Evolutionary conservation across 2,888 invertebrate genomes (phyloP).

Genomic region (Chesias legatella): DNA sequence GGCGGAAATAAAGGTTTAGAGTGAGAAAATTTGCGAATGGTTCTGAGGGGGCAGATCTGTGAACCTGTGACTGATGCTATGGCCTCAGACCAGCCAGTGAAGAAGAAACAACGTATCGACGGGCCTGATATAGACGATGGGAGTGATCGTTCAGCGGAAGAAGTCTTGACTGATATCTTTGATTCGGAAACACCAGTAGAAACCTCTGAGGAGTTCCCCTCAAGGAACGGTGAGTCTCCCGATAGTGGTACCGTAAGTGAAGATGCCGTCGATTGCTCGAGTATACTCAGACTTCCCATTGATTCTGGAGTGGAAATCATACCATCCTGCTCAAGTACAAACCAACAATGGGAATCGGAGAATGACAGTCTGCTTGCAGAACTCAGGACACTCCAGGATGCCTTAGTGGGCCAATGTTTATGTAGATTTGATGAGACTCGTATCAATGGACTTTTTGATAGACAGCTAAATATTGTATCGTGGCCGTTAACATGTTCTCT

Average conservation of each 20-base stretch:
- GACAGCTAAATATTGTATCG: slow-evolving; percentile 73
- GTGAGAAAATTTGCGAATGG: slow-evolving; percentile 66
- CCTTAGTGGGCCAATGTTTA: slow-evolving; percentile 87
- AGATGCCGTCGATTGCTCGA: slow-evolving; percentile 74
- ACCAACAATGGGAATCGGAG: slow-evolving; percentile 56
- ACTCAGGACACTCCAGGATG: slow-evolving; percentile 82
- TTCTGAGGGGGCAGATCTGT: slow-evolving; percentile 82
- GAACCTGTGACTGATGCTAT: slow-evolving; percentile 80
- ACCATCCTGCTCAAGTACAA: slow-evolving; percentile 64
- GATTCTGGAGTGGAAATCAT: slow-evolving; percentile 56
- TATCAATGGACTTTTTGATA: slow-evolving; percentile 86
- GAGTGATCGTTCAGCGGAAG: slow-evolving; percentile 74
- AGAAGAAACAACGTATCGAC: slow-evolving; percentile 89
- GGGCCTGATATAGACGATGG: slow-evolving; percentile 81
- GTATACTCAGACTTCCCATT: slow-evolving; percentile 58
- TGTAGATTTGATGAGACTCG: slow-evolving; percentile 87
- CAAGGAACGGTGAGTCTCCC: slow-evolving; percentile 69
- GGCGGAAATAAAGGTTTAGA: slow-evolving; percentile 21
- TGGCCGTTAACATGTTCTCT: slow-evolving; percentile 79
- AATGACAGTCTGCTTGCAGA: slow-evolving; percentile 72
- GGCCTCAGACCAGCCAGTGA: slow-evolving; percentile 91
- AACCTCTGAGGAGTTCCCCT: slow-evolving; percentile 62
- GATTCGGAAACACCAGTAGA: slow-evolving; percentile 65
- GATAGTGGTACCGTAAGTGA: slow-evolving; percentile 76
- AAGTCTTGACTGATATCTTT: slow-evolving; percentile 66